These are phyloP conservation scores for Hippoglossus stenolepis DNA, from an alignment of 2,113 vertebrate genomes.

Conservation along the genomic window DNA sequence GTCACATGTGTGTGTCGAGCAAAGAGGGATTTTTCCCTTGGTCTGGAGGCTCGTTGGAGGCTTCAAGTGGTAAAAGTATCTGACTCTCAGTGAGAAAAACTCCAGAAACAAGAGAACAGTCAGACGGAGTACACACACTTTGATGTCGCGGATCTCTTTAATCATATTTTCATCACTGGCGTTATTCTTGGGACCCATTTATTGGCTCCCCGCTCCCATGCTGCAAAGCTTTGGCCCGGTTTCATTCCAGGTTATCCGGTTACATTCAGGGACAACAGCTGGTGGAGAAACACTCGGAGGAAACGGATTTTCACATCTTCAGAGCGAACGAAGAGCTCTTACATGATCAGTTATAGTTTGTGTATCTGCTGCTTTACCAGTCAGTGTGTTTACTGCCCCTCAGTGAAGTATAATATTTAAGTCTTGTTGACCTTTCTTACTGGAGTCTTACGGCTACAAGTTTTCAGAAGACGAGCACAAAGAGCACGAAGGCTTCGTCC, in stretches of 20 bases:
- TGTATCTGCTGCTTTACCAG: too few species aligned
- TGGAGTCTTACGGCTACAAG: too few species aligned
- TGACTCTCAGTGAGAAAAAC: neutral
- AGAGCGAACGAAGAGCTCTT: neutral
- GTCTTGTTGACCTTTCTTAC: too few species aligned
- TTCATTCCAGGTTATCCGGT: slow-evolving; percentile 2
- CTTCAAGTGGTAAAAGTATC: neutral
- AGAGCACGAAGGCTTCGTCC: too few species aligned
- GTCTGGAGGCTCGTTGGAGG: neutral
- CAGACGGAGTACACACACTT: neutral
- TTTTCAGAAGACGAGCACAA: too few species aligned
- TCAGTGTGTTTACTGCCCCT: too few species aligned
- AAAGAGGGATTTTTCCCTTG: neutral
- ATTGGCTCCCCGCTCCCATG: neutral
- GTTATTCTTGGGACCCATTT: neutral
- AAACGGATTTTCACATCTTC: neutral
- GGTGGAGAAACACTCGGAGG: neutral
- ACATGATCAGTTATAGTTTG: too few species aligned
- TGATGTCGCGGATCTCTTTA: neutral
- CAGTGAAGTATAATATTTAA: too few species aligned
- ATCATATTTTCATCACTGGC: slow-evolving; percentile 1
- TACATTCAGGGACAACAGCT: slow-evolving; percentile 4
- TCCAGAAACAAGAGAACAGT: neutral
- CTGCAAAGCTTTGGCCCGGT: neutral
- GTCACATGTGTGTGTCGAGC: neutral